Evolutionary conservation across 2,888 invertebrate genomes (phyloP).

Genomic region (Rhaphigaster nebulosa): DNA sequence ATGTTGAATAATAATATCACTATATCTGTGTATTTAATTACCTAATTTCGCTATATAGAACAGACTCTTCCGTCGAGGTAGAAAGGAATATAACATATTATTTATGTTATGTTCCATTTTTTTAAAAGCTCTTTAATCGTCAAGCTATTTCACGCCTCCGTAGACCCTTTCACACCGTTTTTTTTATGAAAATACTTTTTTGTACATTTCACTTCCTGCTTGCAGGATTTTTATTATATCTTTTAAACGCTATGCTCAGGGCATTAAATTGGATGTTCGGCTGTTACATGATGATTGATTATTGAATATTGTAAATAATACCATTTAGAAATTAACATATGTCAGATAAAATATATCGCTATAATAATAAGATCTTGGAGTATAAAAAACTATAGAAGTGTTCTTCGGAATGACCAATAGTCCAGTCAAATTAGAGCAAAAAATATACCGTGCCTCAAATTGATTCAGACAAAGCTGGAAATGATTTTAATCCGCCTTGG

Average conservation of each 20-base stretch:
- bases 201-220: not conserved
- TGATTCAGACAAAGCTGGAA: no score
- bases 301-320: no score
- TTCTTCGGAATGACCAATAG: no score
- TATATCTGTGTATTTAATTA: not conserved
- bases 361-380: no score
- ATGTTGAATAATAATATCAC: no score
- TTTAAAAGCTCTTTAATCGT: not conserved
- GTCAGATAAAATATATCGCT: no score
- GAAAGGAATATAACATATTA: not conserved
- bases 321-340: no score
- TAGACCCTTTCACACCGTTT: not conserved
- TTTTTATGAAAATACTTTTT: not conserved
- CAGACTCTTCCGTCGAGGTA: not conserved
- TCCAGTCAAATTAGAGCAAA: no score
- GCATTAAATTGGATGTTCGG: not conserved
- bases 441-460: no score
- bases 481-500: no score
- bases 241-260: not conserved
- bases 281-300: no score
- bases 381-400: no score
- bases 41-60: not conserved
- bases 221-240: not conserved
- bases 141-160: constrained; percentile 9
- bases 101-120: not conserved